A percentile compares a stretch with the other conserved stretches of the same genome.
Conservation (phyloP, 2,888 invertebrate genomes). For the Patella pellucida region DNA sequence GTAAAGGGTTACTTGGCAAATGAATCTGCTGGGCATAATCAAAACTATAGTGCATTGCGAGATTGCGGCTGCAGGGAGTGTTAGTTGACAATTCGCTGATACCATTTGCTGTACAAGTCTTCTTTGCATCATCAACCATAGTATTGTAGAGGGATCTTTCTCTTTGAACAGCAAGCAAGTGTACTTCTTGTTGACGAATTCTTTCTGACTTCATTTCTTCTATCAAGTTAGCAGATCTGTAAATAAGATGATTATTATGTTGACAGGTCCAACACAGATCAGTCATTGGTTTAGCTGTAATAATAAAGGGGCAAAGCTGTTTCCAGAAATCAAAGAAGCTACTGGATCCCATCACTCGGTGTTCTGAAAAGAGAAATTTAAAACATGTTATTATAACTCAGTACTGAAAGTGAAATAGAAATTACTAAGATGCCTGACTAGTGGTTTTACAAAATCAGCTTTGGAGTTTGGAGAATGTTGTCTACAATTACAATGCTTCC, state of each 20-base stretch:
- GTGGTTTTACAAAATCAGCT: neutral
- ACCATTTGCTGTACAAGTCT: neutral
- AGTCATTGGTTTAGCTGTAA: slow-evolving; percentile 25
- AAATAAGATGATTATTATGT: slow-evolving; percentile 22
- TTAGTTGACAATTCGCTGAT: neutral
- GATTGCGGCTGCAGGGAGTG: neutral
- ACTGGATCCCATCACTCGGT: neutral
- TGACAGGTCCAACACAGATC: slow-evolving; percentile 38
- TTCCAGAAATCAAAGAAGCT: slow-evolving; percentile 19
- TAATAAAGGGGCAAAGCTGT: slow-evolving; percentile 26
- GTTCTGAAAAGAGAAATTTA: slow-evolving; percentile 7
- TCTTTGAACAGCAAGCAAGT: slow-evolving; percentile 15
- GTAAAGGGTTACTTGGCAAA: slow-evolving; percentile 39
- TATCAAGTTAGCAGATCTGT: slow-evolving; percentile 14
- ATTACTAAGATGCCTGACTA: neutral
- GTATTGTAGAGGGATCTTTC: slow-evolving; percentile 14
- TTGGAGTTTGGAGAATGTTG: neutral
- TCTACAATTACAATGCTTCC: no score
- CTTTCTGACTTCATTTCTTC: slow-evolving; percentile 10
- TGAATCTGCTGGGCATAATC: slow-evolving; percentile 47
- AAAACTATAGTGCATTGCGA: slow-evolving; percentile 37
- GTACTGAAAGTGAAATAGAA: neutral
- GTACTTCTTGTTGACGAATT: neutral
- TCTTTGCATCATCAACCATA: slow-evolving; percentile 3
- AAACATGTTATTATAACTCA: neutral